These are phyloP conservation scores for Agrochola lota DNA, from an alignment of 2,888 invertebrate species.

Conservation along the genomic window DNA sequence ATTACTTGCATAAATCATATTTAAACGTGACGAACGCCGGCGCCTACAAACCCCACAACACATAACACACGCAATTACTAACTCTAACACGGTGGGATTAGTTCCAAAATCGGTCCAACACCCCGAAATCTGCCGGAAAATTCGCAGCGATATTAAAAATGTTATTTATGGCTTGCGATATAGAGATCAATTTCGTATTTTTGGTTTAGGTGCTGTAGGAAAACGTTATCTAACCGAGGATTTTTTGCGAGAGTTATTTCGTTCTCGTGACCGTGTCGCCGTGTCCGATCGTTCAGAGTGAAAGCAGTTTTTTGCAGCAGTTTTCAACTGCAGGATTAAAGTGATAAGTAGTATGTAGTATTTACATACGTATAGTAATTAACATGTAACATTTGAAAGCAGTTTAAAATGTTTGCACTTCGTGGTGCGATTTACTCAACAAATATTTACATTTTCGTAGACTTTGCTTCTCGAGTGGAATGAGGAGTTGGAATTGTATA, in stretches of 20 bases:
- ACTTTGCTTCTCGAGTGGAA: conserved; percentile 27
- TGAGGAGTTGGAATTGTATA: background rate
- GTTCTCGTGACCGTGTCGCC: conserved; percentile 65
- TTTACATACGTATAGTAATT: conserved; percentile 13
- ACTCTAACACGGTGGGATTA: conserved; percentile 69
- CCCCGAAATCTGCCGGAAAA: conserved; percentile 48
- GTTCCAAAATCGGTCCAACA: conserved; percentile 64
- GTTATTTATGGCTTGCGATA: conserved; percentile 67
- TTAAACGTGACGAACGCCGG: conserved; percentile 87
- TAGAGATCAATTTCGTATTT: conserved; percentile 72
- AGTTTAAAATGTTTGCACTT: conserved; percentile 28
- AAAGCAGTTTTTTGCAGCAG: conserved; percentile 26
- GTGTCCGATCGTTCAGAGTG: conserved; percentile 34
- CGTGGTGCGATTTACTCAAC: conserved; percentile 6
- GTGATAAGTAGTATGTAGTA: conserved; percentile 18
- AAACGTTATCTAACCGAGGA: conserved; percentile 74
- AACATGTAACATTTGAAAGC: conserved; percentile 18
- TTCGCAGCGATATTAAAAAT: conserved; percentile 66
- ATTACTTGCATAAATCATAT: conserved; percentile 91
- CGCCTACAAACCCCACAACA: conserved; percentile 71
- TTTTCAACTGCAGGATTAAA: conserved; percentile 25
- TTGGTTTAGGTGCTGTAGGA: conserved; percentile 42
- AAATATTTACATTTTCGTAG: conserved; percentile 40
- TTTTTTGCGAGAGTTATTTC: conserved; percentile 76
- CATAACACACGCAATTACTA: conserved; percentile 69